Evolutionary conservation across 2,888 invertebrate genomes (phyloP).

Genomic region (Habrosyne pyritoides): DNA sequence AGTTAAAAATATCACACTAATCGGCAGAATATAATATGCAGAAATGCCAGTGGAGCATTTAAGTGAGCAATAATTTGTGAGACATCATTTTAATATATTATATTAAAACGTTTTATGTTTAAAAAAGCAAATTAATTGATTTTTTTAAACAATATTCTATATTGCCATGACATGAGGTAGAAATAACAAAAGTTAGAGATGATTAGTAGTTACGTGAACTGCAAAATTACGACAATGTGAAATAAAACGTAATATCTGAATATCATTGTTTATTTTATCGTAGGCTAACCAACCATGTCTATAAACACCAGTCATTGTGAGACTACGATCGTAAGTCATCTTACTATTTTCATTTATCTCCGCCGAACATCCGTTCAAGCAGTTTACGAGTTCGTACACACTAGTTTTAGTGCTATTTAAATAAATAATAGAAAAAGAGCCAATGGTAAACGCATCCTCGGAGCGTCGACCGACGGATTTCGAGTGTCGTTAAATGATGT

Average conservation of each 20-base stretch:
- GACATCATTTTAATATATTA: too few species aligned
- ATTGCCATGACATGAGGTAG: not conserved
- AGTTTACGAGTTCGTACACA: conserved; percentile 47
- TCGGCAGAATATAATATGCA: too few species aligned
- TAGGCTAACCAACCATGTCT: conserved; percentile 17
- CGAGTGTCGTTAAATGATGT: conserved; percentile 30
- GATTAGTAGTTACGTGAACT: not conserved
- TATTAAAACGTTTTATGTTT: too few species aligned
- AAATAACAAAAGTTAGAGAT: not conserved
- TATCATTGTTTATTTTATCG: conserved; percentile 20
- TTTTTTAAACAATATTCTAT: not conserved
- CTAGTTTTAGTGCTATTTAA: conserved; percentile 45
- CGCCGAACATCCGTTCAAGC: conserved; percentile 36
- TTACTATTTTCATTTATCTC: conserved; percentile 40
- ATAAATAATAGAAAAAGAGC: conserved; percentile 43
- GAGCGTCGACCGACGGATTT: conserved; percentile 37
- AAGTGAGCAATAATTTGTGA: too few species aligned
- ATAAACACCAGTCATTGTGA: conserved; percentile 23
- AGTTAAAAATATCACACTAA: too few species aligned
- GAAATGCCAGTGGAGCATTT: too few species aligned
- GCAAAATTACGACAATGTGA: conserved; percentile 4
- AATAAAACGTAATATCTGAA: conserved; percentile 17
- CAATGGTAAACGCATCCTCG: conserved; percentile 23
- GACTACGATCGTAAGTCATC: conserved; percentile 33
- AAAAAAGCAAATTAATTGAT: too few species aligned